Conservation (phyloP, 2,113 vertebrate species). For the Cyprinus carpio region DNA sequence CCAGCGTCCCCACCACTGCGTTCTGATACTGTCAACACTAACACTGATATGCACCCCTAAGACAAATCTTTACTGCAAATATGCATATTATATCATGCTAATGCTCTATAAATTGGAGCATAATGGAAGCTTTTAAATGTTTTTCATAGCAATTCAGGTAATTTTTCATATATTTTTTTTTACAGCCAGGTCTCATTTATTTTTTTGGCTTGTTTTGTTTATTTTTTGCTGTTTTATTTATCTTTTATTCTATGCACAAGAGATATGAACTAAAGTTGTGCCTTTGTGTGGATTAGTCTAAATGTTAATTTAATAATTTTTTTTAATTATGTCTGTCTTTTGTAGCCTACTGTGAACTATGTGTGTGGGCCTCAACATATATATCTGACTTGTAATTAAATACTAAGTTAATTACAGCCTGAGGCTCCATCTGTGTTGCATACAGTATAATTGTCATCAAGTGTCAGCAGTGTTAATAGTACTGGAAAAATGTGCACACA, state of each 20-base stretch:
- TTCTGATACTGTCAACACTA: neutral
- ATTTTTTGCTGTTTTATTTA: neutral
- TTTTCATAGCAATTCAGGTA: neutral
- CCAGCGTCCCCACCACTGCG: neutral
- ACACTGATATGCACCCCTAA: neutral
- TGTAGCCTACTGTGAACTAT: conserved; percentile 15
- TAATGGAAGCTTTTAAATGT: neutral
- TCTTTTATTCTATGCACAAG: neutral
- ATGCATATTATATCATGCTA: neutral
- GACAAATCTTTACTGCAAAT: neutral
- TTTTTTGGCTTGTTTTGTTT: neutral
- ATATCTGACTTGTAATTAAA: conserved; percentile 10
- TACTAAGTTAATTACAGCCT: conserved; percentile 4
- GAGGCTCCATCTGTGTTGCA: neutral
- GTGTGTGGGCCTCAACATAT: conserved; percentile 14
- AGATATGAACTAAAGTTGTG: neutral
- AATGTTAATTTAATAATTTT: neutral
- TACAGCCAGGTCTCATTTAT: no score
- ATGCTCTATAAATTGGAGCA: neutral
- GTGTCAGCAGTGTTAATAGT: neutral
- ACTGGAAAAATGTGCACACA: conserved; percentile 6
- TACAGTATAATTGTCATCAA: conserved; percentile 12
- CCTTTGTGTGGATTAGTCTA: neutral
- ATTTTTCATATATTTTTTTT: neutral
- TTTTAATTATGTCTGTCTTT: no score